phyloP scores from a whole-genome alignment of 2,113 vertebrate species.

The Pithys albifrons region DNA sequence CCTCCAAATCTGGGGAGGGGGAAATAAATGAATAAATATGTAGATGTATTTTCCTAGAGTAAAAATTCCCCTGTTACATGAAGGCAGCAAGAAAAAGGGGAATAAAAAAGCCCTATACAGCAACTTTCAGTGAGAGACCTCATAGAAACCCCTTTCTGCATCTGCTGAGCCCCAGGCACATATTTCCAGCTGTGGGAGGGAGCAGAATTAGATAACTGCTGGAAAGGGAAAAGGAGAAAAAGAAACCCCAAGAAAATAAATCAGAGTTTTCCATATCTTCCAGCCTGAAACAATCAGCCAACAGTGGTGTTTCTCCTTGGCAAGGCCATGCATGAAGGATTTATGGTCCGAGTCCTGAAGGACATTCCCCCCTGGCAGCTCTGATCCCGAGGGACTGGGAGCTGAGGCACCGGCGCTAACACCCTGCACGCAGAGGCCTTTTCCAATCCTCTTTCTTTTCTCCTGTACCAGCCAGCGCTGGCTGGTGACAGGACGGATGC shows the following conservation, averaged over 20 bases:
- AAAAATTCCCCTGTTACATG: background rate
- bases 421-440: background rate
- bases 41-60: background rate
- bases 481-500: background rate
- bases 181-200: background rate
- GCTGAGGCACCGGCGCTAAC: fast-evolving
- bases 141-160: background rate
- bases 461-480: background rate
- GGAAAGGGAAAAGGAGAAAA: background rate
- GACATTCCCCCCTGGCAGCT: background rate
- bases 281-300: background rate
- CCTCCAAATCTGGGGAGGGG: background rate
- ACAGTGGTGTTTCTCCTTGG: background rate
- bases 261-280: background rate
- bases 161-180: background rate
- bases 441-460: background rate
- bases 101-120: background rate
- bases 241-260: background rate
- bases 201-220: background rate
- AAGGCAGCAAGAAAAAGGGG: background rate
- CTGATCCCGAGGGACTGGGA: background rate
- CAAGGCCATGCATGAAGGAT: background rate
- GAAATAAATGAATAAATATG: background rate
- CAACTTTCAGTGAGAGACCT: background rate
- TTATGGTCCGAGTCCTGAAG: background rate